Percentiles rank a stretch among this genome's conserved stretches.
Conservation (phyloP, 2,888 invertebrate species). For the Epistrophe eligans region DNA sequence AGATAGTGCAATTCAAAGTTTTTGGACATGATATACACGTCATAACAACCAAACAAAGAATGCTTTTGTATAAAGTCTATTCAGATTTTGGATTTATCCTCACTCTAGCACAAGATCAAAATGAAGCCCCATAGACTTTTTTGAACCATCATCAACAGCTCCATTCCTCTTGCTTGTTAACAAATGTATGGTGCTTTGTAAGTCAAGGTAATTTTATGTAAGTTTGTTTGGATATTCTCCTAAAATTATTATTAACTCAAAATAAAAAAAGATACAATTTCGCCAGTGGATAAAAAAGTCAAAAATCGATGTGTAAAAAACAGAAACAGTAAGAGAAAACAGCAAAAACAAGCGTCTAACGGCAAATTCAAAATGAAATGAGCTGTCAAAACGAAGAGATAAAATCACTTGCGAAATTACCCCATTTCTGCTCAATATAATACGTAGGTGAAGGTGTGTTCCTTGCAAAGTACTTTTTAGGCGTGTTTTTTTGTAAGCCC, state of each 20-base stretch:
- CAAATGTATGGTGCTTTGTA: background rate
- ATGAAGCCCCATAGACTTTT: background rate
- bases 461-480: too few relatives aligned
- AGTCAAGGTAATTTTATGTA: slow-evolving; percentile 41
- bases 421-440: too few relatives aligned
- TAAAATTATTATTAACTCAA: slow-evolving; percentile 63
- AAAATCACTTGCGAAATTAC: too few relatives aligned
- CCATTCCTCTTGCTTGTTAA: background rate
- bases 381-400: too few relatives aligned
- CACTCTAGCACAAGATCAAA: slow-evolving; percentile 12
- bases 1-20: slow-evolving; percentile 38
- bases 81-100: slow-evolving; percentile 24
- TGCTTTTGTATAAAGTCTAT: slow-evolving; percentile 12
- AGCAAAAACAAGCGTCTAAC: too few relatives aligned
- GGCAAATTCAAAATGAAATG: too few relatives aligned
- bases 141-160: slow-evolving; percentile 27
- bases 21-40: slow-evolving; percentile 24
- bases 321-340: too few relatives aligned
- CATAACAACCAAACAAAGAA: slow-evolving; percentile 21
- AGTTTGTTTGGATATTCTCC: slow-evolving; percentile 55
- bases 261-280: background rate
- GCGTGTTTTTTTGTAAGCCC: too few relatives aligned
- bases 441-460: too few relatives aligned
- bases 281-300: background rate
- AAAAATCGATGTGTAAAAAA: too few relatives aligned